Evolutionary conservation across 2,888 invertebrate genomes (phyloP).

Genomic region (Asteroscopus sphinx): DNA sequence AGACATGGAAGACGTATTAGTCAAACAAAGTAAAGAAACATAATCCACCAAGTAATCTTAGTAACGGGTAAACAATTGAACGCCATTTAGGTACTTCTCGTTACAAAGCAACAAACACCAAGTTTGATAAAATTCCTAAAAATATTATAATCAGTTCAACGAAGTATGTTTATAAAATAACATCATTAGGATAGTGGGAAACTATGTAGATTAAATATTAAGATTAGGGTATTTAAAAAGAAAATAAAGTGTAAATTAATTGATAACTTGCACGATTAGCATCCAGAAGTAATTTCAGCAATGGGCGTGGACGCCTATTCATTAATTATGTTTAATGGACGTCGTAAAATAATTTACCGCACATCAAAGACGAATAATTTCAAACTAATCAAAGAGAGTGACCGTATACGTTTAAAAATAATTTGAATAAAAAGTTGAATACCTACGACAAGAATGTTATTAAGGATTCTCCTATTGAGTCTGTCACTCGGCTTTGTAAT

Average conservation of each 20-base stretch:
- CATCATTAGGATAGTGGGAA: constrained; percentile 21
- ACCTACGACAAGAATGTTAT: constrained; percentile 43
- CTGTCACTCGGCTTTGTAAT: constrained; percentile 13
- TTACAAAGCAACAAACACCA: constrained; percentile 18
- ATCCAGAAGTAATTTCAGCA: constrained; percentile 24
- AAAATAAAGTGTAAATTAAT: constrained; percentile 15
- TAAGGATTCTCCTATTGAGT: constrained; percentile 18
- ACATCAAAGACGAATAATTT: constrained; percentile 30
- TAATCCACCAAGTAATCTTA: too few relatives aligned
- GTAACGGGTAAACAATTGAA: constrained; percentile 1
- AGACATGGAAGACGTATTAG: too few relatives aligned
- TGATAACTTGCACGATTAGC: constrained; percentile 39
- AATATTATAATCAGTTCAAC: neutral
- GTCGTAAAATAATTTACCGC: constrained; percentile 13
- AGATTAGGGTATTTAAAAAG: neutral
- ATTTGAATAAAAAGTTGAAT: constrained; percentile 13
- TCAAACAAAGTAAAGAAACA: too few relatives aligned
- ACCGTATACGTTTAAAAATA: constrained; percentile 14
- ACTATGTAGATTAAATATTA: constrained; percentile 1
- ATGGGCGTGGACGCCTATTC: constrained; percentile 22
- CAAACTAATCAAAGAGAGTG: constrained; percentile 48
- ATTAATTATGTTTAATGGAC: constrained; percentile 34
- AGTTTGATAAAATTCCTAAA: constrained; percentile 19
- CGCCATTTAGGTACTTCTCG: neutral
- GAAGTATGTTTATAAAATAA: constrained; percentile 9